These are phyloP conservation scores for Blastomussa wellsi DNA, from an alignment of 92 coral and sea anemone genomes.

Conservation along the genomic window DNA sequence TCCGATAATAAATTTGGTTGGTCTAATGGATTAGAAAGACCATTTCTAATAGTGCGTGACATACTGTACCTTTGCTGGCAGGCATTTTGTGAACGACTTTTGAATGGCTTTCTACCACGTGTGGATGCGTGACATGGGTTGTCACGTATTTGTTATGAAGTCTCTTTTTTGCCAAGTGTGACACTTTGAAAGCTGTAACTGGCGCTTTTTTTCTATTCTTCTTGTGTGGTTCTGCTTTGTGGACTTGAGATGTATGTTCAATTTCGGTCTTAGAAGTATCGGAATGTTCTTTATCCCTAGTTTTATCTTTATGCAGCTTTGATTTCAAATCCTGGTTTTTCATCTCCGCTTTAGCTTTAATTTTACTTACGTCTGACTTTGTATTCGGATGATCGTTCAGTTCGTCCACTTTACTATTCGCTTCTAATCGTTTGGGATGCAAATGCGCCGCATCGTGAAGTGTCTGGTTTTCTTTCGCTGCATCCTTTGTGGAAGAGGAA, in stretches of 20 bases:
- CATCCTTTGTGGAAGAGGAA: background rate
- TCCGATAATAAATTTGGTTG: too few relatives aligned
- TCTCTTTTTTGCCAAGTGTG: conserved; percentile 18
- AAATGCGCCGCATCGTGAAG: background rate
- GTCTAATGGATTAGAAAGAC: background rate
- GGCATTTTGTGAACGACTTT: conserved; percentile 9
- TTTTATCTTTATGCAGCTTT: background rate
- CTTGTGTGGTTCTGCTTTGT: background rate
- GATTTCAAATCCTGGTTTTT: background rate
- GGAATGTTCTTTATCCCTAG: background rate
- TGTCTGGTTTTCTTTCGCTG: background rate
- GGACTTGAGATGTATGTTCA: background rate
- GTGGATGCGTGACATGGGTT: conserved; percentile 17
- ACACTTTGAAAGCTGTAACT: background rate
- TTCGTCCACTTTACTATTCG: background rate
- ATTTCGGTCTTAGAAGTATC: background rate
- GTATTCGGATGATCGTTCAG: background rate
- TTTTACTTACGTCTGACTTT: background rate
- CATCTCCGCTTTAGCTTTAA: background rate
- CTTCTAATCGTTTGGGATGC: background rate
- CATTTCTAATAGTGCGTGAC: background rate
- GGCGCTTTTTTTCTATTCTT: conserved; percentile 1
- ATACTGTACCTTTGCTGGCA: conserved; percentile 12
- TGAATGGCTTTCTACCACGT: background rate
- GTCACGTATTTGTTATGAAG: background rate